phyloP scores from a whole-genome alignment of 2,797 vertebrate species.

The Sitta carolinensis region DNA sequence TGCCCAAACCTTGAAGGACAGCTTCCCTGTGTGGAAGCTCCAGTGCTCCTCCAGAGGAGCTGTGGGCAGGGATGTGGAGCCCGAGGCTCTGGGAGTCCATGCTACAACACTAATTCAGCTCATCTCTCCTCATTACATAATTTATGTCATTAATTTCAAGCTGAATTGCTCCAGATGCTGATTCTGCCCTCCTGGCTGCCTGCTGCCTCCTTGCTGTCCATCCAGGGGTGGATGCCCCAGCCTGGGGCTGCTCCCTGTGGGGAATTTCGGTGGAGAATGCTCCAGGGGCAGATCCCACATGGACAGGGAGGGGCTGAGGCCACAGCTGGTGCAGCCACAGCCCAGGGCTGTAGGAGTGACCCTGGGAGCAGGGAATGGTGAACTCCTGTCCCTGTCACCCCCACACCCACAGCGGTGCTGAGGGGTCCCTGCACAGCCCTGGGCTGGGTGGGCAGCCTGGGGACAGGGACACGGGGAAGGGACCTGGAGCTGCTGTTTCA shows the following conservation, averaged over 20 bases:
- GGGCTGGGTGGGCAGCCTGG: not conserved
- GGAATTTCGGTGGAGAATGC: not conserved
- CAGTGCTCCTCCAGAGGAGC: too few species aligned
- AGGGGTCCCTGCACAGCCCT: not conserved
- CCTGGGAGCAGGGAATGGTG: not conserved
- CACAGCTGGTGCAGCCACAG: not conserved
- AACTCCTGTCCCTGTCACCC: not conserved
- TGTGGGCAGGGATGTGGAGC: not conserved
- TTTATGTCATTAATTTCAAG: constrained; percentile 34
- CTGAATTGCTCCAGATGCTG: not conserved
- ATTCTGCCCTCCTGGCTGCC: not conserved
- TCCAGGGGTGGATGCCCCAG: accelerated
- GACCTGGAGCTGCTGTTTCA: not conserved
- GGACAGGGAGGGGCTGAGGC: not conserved
- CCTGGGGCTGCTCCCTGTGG: not conserved
- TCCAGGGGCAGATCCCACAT: not conserved
- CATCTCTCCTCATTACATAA: constrained; percentile 19
- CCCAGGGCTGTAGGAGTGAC: accelerated
- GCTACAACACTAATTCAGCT: not conserved
- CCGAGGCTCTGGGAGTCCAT: not conserved
- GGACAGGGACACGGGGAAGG: not conserved
- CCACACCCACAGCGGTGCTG: accelerated
- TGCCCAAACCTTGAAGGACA: not conserved
- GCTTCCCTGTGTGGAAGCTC: not conserved
- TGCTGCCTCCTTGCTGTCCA: not conserved